Conservation (phyloP, 2,113 vertebrate species). For the Vulpes lagopus region DNA sequence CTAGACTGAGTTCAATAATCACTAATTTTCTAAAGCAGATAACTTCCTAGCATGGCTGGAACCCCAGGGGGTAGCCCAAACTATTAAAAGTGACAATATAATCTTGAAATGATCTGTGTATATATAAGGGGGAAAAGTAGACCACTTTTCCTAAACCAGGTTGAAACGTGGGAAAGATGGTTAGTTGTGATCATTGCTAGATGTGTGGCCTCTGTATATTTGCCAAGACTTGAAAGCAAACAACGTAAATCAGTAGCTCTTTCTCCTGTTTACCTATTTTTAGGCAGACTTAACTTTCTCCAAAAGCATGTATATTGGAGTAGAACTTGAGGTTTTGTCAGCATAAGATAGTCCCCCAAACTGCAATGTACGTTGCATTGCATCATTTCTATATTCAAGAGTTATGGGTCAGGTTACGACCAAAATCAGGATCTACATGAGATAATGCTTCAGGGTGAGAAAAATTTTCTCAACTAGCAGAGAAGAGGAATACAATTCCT, state of each 20-base stretch:
- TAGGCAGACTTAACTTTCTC: background rate
- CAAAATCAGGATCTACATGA: background rate
- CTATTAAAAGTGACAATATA: background rate
- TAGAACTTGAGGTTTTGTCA: background rate
- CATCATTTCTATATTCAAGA: background rate
- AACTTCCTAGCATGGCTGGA: background rate
- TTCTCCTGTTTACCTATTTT: background rate
- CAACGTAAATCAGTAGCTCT: background rate
- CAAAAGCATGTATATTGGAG: background rate
- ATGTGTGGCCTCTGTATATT: background rate
- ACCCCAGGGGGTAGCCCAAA: accelerated
- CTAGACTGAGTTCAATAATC: background rate
- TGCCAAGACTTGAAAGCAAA: background rate
- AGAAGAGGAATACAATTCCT: background rate
- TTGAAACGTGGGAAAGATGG: background rate
- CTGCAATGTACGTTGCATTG: background rate
- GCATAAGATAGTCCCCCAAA: background rate
- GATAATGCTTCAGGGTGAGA: background rate
- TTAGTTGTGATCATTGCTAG: background rate
- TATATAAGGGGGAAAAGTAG: background rate
- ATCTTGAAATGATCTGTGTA: background rate
- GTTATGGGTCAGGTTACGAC: background rate
- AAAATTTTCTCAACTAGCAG: background rate
- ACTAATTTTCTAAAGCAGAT: background rate
- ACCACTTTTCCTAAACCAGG: background rate